Conservation (phyloP, 2,888 invertebrate genomes). For the Malacosoma neustria region DNA sequence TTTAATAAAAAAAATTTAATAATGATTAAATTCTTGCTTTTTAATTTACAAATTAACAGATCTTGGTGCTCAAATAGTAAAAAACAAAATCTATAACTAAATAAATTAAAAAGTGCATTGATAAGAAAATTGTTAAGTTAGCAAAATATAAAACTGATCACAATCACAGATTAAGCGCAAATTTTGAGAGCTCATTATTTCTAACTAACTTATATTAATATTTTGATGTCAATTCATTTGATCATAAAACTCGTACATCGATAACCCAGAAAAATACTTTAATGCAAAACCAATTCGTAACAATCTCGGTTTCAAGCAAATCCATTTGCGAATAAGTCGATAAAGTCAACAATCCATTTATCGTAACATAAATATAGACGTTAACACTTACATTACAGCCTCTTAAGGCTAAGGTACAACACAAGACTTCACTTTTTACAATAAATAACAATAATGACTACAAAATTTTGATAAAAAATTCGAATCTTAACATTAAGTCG, state of each 20-base stretch:
- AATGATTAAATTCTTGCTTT: conserved; percentile 48
- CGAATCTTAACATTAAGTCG: too few relatives aligned
- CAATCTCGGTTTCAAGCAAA: conserved; percentile 1
- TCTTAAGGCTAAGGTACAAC: background rate
- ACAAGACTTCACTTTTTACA: too few relatives aligned
- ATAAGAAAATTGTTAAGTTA: conserved; percentile 60
- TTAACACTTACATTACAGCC: background rate
- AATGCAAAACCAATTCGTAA: conserved; percentile 7
- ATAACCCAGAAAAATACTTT: background rate
- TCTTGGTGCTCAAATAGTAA: conserved; percentile 67
- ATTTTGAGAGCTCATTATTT: conserved; percentile 53
- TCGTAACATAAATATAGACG: background rate
- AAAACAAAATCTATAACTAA: conserved; percentile 57
- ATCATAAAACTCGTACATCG: background rate
- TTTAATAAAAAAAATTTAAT: conserved; percentile 44
- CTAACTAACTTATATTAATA: conserved; percentile 14
- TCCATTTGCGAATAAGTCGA: conserved; percentile 8
- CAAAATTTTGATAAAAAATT: conserved; percentile 30
- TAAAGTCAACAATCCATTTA: conserved; percentile 10
- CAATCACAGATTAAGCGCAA: conserved; percentile 64
- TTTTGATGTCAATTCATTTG: conserved; percentile 4
- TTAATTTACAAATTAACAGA: conserved; percentile 70
- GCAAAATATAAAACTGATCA: conserved; percentile 53
- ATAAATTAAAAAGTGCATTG: conserved; percentile 68
- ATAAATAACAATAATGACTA: too few relatives aligned